Base-by-base conservation (phyloP, 2,888 invertebrate genomes). In the Diarsia mendica region DNA sequence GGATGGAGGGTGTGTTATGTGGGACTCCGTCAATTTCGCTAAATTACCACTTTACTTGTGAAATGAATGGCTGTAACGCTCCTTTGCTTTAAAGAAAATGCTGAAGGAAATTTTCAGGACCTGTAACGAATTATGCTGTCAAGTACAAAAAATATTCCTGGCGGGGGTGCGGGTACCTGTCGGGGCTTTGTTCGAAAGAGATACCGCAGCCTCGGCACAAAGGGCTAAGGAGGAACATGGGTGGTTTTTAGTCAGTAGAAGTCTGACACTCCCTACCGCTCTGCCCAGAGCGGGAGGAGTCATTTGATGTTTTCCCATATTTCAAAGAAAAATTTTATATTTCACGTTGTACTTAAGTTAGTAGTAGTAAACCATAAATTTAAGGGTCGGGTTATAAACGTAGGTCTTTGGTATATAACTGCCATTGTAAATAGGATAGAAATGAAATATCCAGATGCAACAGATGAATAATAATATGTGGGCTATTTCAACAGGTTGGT, bases 41-140 rank as follows among this genome's bases (percentile, higher is more conserved):
- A 85, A 87, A 87, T 87, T 84, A 84, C 80, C 82, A 84, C 87
- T 85, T 82, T 83, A 55, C 65, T 20, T 66, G 66, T 55, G 60
- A 74, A 85, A 82, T 77, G 72, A 79, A 81, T 75, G 80, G 72
- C 5, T 70, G 72, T 65, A 69, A 81, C 78, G 75, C 72, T 60
- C 58, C 48, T 75, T 76, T 65, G 48, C n/a, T 79, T 76, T 60
- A 65, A 23, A 23, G n/a, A 48, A 65, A 68, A 51, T 49, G 64
- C 65, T 33, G 20, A n/a, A 63, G 58, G 49, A 11, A 78, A 71
- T 72, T 76, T 72, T 64, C 10, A 53, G 53, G 6, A 55, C n/a
- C 39, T 51, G 23, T 20, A 60, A 55, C 46, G 20, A 71, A 63
- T 66, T 77, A 64, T 28, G 20, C 6, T 23, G 49, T 23, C n/a